Conservation (phyloP, 2,888 invertebrate genomes). For the Macrosiphum euphorbiae region DNA sequence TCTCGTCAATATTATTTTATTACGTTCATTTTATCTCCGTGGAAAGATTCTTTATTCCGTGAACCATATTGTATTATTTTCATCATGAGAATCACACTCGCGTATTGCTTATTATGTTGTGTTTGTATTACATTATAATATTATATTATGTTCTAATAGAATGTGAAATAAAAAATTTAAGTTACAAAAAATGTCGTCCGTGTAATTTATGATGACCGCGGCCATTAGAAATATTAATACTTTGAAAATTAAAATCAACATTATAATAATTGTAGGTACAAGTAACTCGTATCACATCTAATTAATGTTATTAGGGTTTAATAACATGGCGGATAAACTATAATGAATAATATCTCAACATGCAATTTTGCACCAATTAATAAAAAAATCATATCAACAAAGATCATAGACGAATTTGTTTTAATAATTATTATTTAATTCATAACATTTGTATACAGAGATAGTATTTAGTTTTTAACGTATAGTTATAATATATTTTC, state of each 20-base stretch:
- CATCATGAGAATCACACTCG: not conserved
- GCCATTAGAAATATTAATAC: not conserved
- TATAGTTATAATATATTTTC: not conserved
- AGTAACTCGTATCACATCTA: not conserved
- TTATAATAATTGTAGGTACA: not conserved
- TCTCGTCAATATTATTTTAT: not conserved
- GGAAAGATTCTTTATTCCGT: not conserved
- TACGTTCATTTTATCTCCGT: not conserved
- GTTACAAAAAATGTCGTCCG: not conserved
- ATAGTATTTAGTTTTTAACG: not conserved
- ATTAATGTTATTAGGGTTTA: not conserved
- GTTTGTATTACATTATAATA: no score
- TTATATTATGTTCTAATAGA: not conserved
- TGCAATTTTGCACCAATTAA: not conserved
- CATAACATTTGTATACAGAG: not conserved
- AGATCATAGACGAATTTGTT: not conserved
- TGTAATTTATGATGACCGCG: not conserved
- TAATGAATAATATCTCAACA: not conserved
- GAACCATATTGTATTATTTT: not conserved
- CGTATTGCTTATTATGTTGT: not conserved
- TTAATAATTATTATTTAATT: not conserved
- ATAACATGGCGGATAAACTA: not conserved
- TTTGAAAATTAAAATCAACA: not conserved
- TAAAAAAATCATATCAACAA: not conserved
- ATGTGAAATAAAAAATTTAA: not conserved